Evolutionary conservation across 2,113 vertebrate species (phyloP).

Genomic region (Alethe castanea): DNA sequence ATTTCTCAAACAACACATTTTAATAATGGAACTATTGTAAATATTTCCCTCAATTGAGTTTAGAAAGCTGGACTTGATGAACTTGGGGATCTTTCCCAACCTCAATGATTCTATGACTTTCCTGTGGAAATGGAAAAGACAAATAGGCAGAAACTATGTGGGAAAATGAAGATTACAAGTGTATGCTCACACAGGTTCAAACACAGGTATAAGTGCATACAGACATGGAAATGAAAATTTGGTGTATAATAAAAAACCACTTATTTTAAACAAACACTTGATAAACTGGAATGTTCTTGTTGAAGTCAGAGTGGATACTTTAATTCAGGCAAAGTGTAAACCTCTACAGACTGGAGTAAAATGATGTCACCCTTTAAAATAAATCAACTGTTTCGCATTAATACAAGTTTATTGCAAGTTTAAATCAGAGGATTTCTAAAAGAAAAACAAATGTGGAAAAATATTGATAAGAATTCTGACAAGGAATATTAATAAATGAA

Average conservation of each 20-base stretch:
- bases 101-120: neutral
- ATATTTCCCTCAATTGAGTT: neutral
- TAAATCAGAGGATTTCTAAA: neutral
- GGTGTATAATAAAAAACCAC: neutral
- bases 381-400: neutral
- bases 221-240: neutral
- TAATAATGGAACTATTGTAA: neutral
- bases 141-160: fast-evolving
- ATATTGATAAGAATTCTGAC: constrained; percentile 16
- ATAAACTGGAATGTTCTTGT: neutral
- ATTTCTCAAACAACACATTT: neutral
- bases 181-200: neutral
- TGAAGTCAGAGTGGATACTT: neutral
- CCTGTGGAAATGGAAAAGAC: neutral
- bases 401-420: neutral
- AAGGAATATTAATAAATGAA: constrained; percentile 42
- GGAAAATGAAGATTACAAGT: neutral
- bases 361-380: neutral
- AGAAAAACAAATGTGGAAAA: constrained; percentile 27
- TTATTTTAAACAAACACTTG: neutral
- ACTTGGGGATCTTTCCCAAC: neutral
- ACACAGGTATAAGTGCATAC: neutral
- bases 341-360: neutral
- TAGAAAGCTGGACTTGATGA: neutral
- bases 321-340: neutral